Evolutionary conservation across 2,113 vertebrate species (phyloP).

Genomic region (Sitta europaea): DNA sequence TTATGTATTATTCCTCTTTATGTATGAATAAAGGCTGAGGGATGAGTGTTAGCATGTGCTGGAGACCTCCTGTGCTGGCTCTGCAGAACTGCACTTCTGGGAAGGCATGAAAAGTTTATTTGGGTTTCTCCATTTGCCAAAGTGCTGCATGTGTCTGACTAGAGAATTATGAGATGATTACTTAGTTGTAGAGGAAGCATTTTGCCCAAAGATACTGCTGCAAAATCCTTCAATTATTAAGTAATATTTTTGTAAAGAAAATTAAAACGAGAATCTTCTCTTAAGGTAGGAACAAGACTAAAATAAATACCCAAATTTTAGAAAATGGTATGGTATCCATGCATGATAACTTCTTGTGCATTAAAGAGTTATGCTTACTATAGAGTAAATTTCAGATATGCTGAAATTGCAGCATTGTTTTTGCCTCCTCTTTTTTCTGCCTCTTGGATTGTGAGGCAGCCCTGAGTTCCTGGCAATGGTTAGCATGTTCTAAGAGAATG

Average conservation of each 20-base stretch:
- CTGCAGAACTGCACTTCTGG: background rate
- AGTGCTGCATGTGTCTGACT: background rate
- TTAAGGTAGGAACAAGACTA: background rate
- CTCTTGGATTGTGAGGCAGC: background rate
- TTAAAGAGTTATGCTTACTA: background rate
- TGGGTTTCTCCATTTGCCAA: background rate
- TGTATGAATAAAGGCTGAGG: background rate
- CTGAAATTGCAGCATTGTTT: background rate
- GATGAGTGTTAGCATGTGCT: background rate
- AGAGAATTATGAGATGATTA: background rate
- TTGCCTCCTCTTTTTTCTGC: rapidly evolving
- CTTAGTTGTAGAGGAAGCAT: background rate
- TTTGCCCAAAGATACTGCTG: background rate
- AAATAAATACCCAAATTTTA: background rate
- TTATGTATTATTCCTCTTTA: background rate
- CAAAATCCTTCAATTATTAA: background rate
- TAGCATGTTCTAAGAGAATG: background rate
- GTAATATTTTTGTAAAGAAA: background rate
- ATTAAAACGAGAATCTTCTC: background rate
- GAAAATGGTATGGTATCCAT: background rate
- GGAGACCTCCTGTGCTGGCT: slow-evolving; percentile 39
- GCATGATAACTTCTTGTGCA: background rate
- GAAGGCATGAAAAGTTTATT: background rate
- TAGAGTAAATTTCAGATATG: background rate
- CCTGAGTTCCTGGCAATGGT: background rate